Evolutionary conservation across 2,888 invertebrate species (phyloP), one percentile per base, ranked within the genome.

Genomic region (Idaea aversata): DNA sequence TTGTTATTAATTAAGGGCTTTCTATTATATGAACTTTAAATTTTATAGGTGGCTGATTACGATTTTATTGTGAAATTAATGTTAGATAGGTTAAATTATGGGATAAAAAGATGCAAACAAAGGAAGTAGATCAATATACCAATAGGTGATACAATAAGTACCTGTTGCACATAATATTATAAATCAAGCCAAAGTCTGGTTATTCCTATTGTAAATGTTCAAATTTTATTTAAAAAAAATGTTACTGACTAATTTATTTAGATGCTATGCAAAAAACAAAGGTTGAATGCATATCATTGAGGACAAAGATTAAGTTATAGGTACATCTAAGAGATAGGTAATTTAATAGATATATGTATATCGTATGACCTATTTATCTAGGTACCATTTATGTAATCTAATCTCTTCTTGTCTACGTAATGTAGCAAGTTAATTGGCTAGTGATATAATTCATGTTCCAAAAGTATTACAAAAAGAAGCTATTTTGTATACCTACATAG

Each of bases 401-500:
- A 47, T 47, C 47, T 47, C 47, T 47, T 0, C 7, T 47, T 47
- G 47, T 13, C 13, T 47, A 10, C 47, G 47, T 13, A 25, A 47
- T 47, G 47, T 47, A 47, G 47, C 15, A 60, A 16, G 61, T 36
- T 35, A 58, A 61, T 59, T 61, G 63, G 63, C 63, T 63, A 63
- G 34, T 61, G 47, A 13, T 59, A 59, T 6, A 47, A 47, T 57
- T 13, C 25, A 57, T 15, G 13, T 36, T 61, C 13, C 67, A 70
- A 47, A 59, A 15, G 58, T 70, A 69, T 66, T 68, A 65, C 57
- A 66, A 71, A 71, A 73, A 74, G 76, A 65, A 74, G 72, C 68
- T 73, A 73, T 71, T 73, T 71, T 76, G 75, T 70, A 74, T 71
- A 75, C 62, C 38, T 62, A 7, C 47, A 47, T 47, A n/a, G 38